Evolutionary conservation across 2,797 vertebrate genomes (phyloP).

Genomic region (Crenichthys baileyi): DNA sequence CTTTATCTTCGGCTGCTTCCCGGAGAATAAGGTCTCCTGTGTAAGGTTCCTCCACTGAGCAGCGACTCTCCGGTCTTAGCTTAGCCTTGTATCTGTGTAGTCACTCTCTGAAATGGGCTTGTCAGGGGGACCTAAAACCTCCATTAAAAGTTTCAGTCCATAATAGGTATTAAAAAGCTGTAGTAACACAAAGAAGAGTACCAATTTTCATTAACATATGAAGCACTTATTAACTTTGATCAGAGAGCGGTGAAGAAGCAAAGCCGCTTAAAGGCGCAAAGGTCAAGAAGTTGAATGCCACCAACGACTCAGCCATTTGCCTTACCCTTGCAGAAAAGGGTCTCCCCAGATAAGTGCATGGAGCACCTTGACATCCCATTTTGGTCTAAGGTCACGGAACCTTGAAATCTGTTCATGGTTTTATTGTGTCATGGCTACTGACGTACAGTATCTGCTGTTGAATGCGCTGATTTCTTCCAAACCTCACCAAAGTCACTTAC

Average conservation of each 20-base stretch:
- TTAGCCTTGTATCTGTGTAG: conserved; percentile 85
- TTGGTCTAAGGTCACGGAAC: conserved; percentile 53
- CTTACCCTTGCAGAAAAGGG: conserved; percentile 79
- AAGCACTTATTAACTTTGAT: conserved; percentile 88
- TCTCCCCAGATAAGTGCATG: conserved; percentile 76
- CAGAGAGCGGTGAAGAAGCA: conserved; percentile 84
- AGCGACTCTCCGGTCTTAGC: conserved; percentile 81
- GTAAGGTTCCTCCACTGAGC: conserved; percentile 82
- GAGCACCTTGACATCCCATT: conserved; percentile 75
- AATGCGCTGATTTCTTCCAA: neutral
- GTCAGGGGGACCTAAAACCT: conserved; percentile 87
- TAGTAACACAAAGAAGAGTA: conserved; percentile 85
- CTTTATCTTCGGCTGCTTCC: conserved; percentile 84
- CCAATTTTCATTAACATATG: conserved; percentile 88
- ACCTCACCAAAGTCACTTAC: conserved; percentile 1
- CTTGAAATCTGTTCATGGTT: conserved; percentile 43
- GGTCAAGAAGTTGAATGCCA: conserved; percentile 85
- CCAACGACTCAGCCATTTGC: conserved; percentile 80
- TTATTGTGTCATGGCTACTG: conserved; percentile 37
- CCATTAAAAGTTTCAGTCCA: conserved; percentile 87
- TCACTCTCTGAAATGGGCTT: conserved; percentile 85
- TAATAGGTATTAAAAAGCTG: conserved; percentile 90
- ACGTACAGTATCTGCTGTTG: neutral
- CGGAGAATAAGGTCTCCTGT: conserved; percentile 84
- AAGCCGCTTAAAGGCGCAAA: conserved; percentile 88